Percentiles rank a stretch among this genome's conserved stretches.
These are phyloP conservation scores for Trachelus stipa DNA, from an alignment of 2,888 invertebrate genomes.

Conservation along the genomic window DNA sequence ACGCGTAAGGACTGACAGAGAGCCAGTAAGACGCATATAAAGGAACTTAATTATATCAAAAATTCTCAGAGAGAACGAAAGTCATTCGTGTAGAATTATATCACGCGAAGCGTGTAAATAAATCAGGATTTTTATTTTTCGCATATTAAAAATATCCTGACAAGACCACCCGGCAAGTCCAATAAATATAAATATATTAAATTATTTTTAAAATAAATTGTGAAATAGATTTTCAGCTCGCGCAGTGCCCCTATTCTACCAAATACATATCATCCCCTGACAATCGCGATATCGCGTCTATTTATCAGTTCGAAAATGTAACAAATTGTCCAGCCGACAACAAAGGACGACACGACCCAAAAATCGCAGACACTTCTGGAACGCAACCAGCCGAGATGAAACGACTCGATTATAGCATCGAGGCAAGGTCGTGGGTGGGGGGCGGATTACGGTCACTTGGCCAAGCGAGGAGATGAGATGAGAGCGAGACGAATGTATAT, in stretches of 20 bases:
- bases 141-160: too few species aligned
- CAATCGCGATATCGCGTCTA: not conserved
- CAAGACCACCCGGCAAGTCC: too few species aligned
- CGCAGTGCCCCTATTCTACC: constrained; percentile 1
- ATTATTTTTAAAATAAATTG: not conserved
- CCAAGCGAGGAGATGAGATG: constrained; percentile 13
- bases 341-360: constrained; percentile 11
- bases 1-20: not conserved
- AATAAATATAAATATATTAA: not conserved
- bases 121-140: too few species aligned
- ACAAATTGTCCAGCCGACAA: constrained; percentile 11
- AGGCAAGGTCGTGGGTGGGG: constrained; percentile 7
- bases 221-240: constrained; percentile 19
- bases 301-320: constrained; percentile 23
- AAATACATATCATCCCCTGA: constrained; percentile 1
- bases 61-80: too few species aligned
- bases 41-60: not conserved
- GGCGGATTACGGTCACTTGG: constrained; percentile 30
- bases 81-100: too few species aligned
- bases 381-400: constrained; percentile 18
- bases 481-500: constrained; percentile 13
- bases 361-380: constrained; percentile 23
- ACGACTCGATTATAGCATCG: constrained; percentile 30
- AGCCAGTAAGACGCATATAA: not conserved
- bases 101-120: too few species aligned